Base-by-base conservation (phyloP, 2,113 vertebrate genomes). In the Cottus gobio region DNA sequence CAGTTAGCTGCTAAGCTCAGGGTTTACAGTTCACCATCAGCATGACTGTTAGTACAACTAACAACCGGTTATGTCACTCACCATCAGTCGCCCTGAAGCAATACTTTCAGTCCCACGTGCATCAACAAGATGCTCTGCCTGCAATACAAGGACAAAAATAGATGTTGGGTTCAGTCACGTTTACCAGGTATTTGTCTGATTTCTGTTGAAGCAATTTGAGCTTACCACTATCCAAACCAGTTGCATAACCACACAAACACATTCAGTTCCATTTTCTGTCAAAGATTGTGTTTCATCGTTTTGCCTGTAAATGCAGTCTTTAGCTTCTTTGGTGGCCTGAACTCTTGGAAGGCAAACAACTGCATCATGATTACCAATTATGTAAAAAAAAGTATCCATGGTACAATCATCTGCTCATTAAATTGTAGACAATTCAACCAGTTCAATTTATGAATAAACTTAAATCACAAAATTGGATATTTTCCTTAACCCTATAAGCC, bases 1-100 rank as follows among this genome's bases (percentile, higher is more conserved):
- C 12, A 3, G 24, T 4, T 22, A 10, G 18, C 30, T 5, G 44
- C 5, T 39, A 22, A 66, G 87, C 89, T 90, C 85, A 91, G 84
- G 4, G 5, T 48, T 36, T n/a, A 10, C 30, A 4, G 3, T 0
- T 87, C 87, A 84, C 52, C 87, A 83, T 11, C 0, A 2, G 15
- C 0, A n/a, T 0, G 0, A 30, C 0, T 7, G 10, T 1, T 56
- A 34, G 11, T 4, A 31, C 7, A 24, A 36, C 24, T 2, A 2
- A 31, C 7, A 31, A 36, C 24, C 1, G 3, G 2, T 30, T 24
- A 3, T 1, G 2, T 2, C 37, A n/a, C 73, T 30, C 30, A 89
- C 69, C 71, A 22, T 52, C 20, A 66, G 62, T 62, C 30, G 15
- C 24, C 6, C 26, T 61, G 28, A 24, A 60, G 70, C 36, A 26